phyloP scores from a whole-genome alignment of 2,113 vertebrate genomes.

The Erythrolamprus reginae region DNA sequence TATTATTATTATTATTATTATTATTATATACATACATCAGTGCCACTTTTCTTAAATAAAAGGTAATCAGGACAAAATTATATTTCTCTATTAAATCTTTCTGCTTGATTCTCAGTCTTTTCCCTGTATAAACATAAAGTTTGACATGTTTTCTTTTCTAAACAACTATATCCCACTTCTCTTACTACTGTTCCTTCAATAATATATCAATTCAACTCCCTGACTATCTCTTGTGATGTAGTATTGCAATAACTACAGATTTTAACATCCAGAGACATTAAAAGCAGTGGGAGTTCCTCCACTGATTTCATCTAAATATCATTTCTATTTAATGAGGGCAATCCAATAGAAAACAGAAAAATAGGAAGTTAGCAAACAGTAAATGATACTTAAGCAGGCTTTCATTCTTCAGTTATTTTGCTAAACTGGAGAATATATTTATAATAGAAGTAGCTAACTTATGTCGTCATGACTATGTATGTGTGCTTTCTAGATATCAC shows the following conservation, averaged over 20 bases:
- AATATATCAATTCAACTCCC: background rate
- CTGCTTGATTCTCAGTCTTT: background rate
- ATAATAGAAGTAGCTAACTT: background rate
- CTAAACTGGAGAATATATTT: background rate
- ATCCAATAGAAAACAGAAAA: background rate
- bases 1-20: no score
- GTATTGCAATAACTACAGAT: background rate
- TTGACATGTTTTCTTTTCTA: background rate
- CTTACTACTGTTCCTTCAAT: background rate
- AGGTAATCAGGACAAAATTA: background rate
- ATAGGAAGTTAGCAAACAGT: background rate
- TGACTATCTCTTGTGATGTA: background rate
- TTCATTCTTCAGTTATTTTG: background rate
- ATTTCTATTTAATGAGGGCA: background rate
- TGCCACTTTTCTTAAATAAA: background rate
- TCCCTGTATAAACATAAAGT: background rate
- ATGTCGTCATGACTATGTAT: background rate
- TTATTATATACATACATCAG: no score
- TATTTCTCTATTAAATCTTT: background rate
- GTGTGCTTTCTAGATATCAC: background rate
- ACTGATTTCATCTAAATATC: slow-evolving; percentile 1
- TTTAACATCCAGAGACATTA: background rate
- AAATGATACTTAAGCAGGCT: background rate
- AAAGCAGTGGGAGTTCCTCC: background rate
- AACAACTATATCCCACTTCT: background rate